Conservation (phyloP, 2,113 vertebrate genomes). For the Rhegmatorhina hoffmannsi region DNA sequence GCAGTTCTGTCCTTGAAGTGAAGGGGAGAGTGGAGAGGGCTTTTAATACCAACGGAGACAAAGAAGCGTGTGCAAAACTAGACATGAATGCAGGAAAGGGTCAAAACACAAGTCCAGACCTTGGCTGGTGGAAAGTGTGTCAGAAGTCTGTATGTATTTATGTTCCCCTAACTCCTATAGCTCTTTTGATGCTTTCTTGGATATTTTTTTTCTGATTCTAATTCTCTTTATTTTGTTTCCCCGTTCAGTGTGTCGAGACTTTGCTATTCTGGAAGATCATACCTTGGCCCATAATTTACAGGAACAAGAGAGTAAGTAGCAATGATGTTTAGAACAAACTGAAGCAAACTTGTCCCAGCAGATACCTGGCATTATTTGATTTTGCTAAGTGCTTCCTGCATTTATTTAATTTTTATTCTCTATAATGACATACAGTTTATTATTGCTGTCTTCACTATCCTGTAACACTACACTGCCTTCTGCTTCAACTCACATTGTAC, state of each 20-base stretch:
- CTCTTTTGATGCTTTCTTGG: neutral
- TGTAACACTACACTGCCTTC: neutral
- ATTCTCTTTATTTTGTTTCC: neutral
- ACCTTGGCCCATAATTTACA: conserved; percentile 94
- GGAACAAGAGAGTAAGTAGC: conserved; percentile 95
- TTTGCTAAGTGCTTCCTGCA: neutral
- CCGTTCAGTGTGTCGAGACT: conserved; percentile 89
- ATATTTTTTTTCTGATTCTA: neutral
- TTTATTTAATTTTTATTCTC: neutral
- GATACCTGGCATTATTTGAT: neutral
- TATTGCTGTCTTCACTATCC: neutral
- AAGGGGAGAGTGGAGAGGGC: neutral
- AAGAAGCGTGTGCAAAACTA: neutral
- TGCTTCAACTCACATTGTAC: neutral
- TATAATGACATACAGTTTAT: neutral
- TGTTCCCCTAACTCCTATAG: neutral
- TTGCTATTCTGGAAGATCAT: conserved; percentile 94
- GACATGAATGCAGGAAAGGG: neutral
- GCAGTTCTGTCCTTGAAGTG: neutral
- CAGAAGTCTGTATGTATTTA: neutral
- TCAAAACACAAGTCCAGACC: neutral
- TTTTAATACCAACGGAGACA: neutral
- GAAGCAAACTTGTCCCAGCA: neutral
- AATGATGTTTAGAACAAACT: neutral
- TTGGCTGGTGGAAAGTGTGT: neutral